A percentile compares a stretch with the other conserved stretches of the same genome.
Conservation (phyloP, 2,797 vertebrate genomes). For the Cichlasoma orientale region DNA sequence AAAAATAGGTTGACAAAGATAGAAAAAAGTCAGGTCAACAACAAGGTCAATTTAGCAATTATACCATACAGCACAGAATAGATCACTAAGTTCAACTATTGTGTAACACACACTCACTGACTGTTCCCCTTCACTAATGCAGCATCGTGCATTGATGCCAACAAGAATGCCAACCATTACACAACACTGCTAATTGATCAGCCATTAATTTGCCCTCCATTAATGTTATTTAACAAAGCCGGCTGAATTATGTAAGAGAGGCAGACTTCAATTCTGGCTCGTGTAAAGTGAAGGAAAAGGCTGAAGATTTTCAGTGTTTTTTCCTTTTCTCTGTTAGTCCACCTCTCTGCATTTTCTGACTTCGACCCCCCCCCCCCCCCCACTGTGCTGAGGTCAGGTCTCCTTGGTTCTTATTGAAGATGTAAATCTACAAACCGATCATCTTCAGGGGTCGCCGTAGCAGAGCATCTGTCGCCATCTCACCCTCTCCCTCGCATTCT, state of each 20-base stretch:
- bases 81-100: constrained; percentile 16
- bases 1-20: not conserved
- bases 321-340: not conserved
- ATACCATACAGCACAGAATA: constrained; percentile 1
- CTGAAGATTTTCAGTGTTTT: not conserved
- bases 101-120: constrained; percentile 36
- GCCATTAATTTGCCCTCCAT: constrained; percentile 43
- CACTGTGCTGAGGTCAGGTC: not conserved
- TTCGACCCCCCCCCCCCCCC: not conserved
- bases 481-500: not conserved
- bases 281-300: not conserved
- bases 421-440: not conserved
- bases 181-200: constrained; percentile 57
- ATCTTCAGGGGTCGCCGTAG: not conserved
- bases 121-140: constrained; percentile 18
- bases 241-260: constrained; percentile 35
- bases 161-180: constrained; percentile 46
- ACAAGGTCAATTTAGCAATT: not conserved
- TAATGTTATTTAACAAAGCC: constrained; percentile 44
- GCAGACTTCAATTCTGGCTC: not conserved
- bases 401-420: not conserved
- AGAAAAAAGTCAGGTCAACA: not conserved
- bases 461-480: not conserved
- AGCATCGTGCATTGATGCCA: constrained; percentile 48
- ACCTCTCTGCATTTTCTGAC: not conserved